Base-by-base conservation (phyloP, 2,888 invertebrate species). In the Athrips mouffetella region DNA sequence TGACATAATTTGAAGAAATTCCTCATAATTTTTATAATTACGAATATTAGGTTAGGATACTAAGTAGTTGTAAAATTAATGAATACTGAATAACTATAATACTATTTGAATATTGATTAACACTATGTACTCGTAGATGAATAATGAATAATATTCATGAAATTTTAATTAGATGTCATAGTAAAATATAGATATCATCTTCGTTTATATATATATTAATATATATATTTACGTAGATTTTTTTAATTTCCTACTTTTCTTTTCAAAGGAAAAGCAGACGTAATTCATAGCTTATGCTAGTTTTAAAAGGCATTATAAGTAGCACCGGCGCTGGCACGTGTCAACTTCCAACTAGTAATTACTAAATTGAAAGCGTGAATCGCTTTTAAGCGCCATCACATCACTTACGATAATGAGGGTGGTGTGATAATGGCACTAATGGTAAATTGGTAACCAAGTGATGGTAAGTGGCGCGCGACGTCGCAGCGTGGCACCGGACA, bases 351-450 rank as follows among this genome's bases (percentile, higher is more conserved):
- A 67, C 73, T 73, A 80, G 85, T 82, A 86, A 87, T 87, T 86
- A 87, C 82, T 76, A 83, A 84, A 85, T 87, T 85, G 86, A 85
- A 85, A 76, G 81, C 73, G 65, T 76, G 76, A 77, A 79, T 70
- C 16, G 76, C 76, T 81, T 81, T 77, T 82, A 83, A 85, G 80
- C 81, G 81, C 81, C 81, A 82, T 85, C 84, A 83, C 81, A 81
- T 85, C 84, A 84, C 85, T 86, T 86, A 82, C 70, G 60, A 63
- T 86, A 85, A 87, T 87, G 85, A 86, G 84, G 77, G 82, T 63
- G 73, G 37, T 37, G 37, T 65, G 62, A 72, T 75, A 76, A 76
- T 76, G 67, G 73, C 21, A 11, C 4, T 18, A 35, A 11, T 20
- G 20, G 37, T 11, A 37, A 37, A 37, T 37, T 37, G 37, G 37